Conservation (phyloP, 2,113 vertebrate genomes). For the Lasiurus cinereus region DNA sequence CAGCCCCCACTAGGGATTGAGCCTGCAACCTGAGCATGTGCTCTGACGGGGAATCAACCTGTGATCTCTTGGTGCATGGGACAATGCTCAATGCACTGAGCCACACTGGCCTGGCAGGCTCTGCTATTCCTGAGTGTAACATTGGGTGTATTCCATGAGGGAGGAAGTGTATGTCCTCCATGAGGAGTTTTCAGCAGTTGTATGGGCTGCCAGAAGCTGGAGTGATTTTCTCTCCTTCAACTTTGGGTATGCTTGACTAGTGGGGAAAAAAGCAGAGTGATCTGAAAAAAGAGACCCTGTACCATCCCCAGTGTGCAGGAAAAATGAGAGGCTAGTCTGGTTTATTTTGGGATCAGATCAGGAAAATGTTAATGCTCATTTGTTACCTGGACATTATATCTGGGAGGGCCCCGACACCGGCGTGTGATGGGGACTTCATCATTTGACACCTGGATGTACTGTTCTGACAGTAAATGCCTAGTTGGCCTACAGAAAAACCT, state of each 20-base stretch:
- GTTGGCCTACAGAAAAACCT: not conserved
- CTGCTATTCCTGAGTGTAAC: rapidly evolving
- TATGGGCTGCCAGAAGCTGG: not conserved
- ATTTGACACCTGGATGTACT: not conserved
- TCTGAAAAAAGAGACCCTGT: not conserved
- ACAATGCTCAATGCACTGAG: no score
- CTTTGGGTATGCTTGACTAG: not conserved
- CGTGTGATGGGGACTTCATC: not conserved
- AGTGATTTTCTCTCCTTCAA: not conserved
- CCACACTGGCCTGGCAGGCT: not conserved
- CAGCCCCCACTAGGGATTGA: no score
- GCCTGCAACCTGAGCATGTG: no score
- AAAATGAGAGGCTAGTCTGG: not conserved
- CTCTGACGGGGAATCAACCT: no score
- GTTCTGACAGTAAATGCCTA: not conserved
- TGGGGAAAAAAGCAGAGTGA: not conserved
- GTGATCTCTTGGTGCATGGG: no score
- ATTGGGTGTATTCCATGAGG: not conserved
- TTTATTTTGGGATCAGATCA: not conserved
- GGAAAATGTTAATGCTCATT: not conserved
- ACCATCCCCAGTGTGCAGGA: not conserved
- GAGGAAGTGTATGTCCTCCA: not conserved
- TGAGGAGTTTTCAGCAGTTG: not conserved
- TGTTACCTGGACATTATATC: not conserved
- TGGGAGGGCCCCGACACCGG: not conserved